A percentile compares a stretch with the other conserved stretches of the same genome.
These are phyloP conservation scores for Microcebus jonahi DNA, from an alignment of 2,113 vertebrate genomes.

Conservation along the genomic window DNA sequence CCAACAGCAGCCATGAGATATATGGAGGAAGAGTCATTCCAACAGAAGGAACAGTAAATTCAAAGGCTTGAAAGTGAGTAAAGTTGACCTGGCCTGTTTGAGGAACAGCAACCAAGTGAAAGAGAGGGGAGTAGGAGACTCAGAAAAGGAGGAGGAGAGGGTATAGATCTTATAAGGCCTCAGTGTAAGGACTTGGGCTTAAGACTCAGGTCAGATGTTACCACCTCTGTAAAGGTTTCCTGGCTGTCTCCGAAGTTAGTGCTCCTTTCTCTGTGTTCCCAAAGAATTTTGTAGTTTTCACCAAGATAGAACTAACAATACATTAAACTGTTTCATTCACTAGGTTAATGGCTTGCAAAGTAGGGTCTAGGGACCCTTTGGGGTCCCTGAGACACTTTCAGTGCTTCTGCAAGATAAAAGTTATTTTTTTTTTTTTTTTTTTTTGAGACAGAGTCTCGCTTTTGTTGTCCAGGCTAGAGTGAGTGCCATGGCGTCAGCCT, in stretches of 20 bases:
- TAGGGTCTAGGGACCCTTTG: neutral
- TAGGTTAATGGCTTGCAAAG: neutral
- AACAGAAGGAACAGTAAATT: neutral
- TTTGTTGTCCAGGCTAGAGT: no score
- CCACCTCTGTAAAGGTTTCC: neutral
- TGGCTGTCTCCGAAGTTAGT: neutral
- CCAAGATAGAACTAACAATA: neutral
- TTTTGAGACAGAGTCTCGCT: no score
- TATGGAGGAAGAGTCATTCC: neutral
- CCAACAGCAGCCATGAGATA: neutral
- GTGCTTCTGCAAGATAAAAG: neutral
- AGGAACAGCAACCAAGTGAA: neutral
- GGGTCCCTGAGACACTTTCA: neutral
- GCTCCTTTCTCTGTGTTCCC: neutral
- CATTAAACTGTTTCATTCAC: neutral
- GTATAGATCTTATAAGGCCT: neutral
- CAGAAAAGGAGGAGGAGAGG: neutral
- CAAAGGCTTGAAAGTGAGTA: neutral
- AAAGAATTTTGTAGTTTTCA: conserved; percentile 4
- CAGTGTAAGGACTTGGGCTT: neutral
- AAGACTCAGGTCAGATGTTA: neutral
- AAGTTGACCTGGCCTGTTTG: neutral
- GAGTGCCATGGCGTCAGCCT: no score
- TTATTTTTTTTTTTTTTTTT: no score
- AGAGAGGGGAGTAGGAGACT: neutral